These are phyloP conservation scores for Agraylea sexmaculata DNA, from an alignment of 1,140 invertebrate species.

Conservation along the genomic window DNA sequence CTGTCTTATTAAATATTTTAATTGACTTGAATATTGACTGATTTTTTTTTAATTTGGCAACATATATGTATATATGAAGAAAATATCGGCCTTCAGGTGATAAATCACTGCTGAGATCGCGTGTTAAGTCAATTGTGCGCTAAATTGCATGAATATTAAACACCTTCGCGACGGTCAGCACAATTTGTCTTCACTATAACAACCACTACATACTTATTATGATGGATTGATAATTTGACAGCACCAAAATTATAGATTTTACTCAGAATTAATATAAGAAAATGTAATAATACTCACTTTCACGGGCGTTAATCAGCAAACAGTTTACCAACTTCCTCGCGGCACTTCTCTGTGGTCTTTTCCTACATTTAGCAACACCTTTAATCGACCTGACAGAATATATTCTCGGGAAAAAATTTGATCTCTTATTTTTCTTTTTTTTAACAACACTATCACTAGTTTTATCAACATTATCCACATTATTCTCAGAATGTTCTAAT, in stretches of 20 bases:
- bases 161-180: no score
- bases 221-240: slow-evolving; percentile 3
- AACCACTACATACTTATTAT: slow-evolving; percentile 5
- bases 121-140: no score
- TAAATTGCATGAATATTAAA: no score
- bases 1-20: no score
- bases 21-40: no score
- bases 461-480: background rate
- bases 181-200: no score
- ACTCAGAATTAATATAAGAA: background rate
- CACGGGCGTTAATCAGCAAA: slow-evolving; percentile 17
- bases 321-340: slow-evolving; percentile 18
- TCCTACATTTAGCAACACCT: slow-evolving; percentile 19
- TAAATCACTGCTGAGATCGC: no score
- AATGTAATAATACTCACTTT: slow-evolving; percentile 11
- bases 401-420: background rate
- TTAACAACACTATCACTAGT: background rate
- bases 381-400: slow-evolving; percentile 14
- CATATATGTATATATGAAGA: no score
- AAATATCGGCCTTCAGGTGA: no score
- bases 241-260: background rate
- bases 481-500: no score
- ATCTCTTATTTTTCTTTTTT: background rate
- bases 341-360: slow-evolving; percentile 17
- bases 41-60: no score